Conservation (phyloP, 2,113 vertebrate species). For the Hepsetus odoe region DNA sequence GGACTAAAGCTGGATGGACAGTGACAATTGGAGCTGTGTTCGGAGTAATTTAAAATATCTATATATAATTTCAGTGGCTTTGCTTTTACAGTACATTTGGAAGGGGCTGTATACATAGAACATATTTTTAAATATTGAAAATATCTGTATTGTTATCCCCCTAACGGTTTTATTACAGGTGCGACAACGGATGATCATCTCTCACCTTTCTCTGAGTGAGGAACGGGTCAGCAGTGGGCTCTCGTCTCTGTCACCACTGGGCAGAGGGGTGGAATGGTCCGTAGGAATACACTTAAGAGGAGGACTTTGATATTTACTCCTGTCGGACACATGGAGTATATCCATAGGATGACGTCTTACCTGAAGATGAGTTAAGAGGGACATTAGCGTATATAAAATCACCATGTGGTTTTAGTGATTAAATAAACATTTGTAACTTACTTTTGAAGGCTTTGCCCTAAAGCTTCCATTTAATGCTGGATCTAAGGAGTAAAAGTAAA, state of each 20-base stretch:
- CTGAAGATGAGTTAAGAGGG: slow-evolving; percentile 63
- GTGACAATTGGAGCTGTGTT: too few relatives aligned
- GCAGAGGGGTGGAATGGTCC: slow-evolving; percentile 63
- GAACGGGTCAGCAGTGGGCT: slow-evolving; percentile 76
- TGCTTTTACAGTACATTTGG: too few relatives aligned
- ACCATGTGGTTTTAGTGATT: not conserved
- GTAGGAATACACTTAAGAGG: slow-evolving; percentile 55
- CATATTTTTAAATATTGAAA: not conserved
- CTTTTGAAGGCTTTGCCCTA: slow-evolving; percentile 22
- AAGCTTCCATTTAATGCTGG: slow-evolving; percentile 64
- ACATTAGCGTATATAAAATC: not conserved
- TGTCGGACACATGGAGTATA: slow-evolving; percentile 63
- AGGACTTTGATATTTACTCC: slow-evolving; percentile 52
- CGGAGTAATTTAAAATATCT: too few relatives aligned
- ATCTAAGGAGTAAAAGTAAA: slow-evolving; percentile 73
- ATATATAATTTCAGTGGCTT: too few relatives aligned
- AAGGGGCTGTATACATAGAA: not conserved
- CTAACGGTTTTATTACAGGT: not conserved
- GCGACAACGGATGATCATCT: not conserved
- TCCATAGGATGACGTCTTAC: slow-evolving; percentile 58
- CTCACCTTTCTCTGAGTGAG: slow-evolving; percentile 90
- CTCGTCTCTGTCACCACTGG: slow-evolving; percentile 60
- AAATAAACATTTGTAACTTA: slow-evolving; percentile 12
- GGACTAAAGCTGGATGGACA: too few relatives aligned
- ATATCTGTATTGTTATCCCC: not conserved